Evolutionary conservation across 2,888 invertebrate genomes (phyloP).

Genomic region (Mythimna ferrago): DNA sequence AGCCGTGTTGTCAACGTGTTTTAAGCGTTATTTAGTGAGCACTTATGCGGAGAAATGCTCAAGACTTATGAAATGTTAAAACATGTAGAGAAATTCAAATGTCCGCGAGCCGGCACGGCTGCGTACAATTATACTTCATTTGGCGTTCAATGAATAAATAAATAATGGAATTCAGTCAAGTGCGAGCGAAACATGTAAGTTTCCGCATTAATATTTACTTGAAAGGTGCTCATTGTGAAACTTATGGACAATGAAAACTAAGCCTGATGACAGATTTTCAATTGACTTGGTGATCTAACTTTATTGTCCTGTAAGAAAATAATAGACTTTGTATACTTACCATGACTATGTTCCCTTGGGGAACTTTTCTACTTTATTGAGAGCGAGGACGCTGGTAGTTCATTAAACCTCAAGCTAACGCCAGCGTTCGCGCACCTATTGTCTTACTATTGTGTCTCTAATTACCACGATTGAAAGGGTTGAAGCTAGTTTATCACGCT

Average conservation of each 20-base stretch:
- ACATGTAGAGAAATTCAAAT: conserved; percentile 58
- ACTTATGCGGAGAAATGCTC: conserved; percentile 64
- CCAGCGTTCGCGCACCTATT: too few relatives aligned
- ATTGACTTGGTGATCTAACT: background rate
- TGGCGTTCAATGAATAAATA: conserved; percentile 58
- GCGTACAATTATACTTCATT: conserved; percentile 56
- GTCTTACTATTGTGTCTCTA: too few relatives aligned
- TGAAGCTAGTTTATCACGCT: too few relatives aligned
- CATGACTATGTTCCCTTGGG: too few relatives aligned
- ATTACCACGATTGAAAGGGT: too few relatives aligned
- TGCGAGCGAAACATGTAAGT: conserved; percentile 32
- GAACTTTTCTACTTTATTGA: too few relatives aligned
- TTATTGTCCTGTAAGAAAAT: background rate
- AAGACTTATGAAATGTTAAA: conserved; percentile 61
- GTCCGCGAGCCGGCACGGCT: conserved; percentile 24
- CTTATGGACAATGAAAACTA: background rate
- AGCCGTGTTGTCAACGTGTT: conserved; percentile 79
- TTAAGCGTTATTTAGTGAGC: conserved; percentile 77
- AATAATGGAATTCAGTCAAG: conserved; percentile 57
- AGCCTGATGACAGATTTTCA: background rate
- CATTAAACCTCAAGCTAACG: too few relatives aligned
- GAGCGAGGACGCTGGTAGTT: too few relatives aligned
- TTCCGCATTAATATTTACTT: conserved; percentile 37
- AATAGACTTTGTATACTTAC: too few relatives aligned
- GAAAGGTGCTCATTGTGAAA: background rate